phyloP scores from a whole-genome alignment of 2,888 invertebrate species.

The Cerastis leucographa region DNA sequence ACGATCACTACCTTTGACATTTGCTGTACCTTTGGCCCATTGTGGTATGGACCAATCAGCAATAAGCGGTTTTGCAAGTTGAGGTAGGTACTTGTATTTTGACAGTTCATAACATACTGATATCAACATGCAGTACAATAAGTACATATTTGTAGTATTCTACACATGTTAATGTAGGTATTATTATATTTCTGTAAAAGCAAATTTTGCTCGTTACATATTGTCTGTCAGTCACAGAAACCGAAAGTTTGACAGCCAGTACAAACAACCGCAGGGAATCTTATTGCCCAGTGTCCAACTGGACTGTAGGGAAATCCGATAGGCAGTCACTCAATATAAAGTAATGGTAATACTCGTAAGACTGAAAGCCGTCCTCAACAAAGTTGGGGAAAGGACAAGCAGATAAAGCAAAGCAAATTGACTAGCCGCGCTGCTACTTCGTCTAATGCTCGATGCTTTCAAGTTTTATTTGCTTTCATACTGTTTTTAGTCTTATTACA shows the following conservation, averaged over 20 bases:
- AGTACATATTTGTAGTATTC: not conserved
- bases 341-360: not conserved
- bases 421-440: not conserved
- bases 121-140: constrained; percentile 8
- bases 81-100: constrained; percentile 40
- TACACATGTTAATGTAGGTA: not conserved
- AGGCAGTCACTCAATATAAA: not conserved
- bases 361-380: not conserved
- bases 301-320: too few relatives aligned
- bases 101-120: constrained; percentile 20
- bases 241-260: not conserved
- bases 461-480: not conserved
- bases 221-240: not conserved
- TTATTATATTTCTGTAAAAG: not conserved
- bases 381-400: not conserved
- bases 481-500: constrained; percentile 8
- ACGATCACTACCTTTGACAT: constrained; percentile 47
- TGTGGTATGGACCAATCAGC: constrained; percentile 53
- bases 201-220: not conserved
- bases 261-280: not conserved
- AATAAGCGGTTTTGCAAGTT: constrained; percentile 48
- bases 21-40: constrained; percentile 45
- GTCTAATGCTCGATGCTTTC: not conserved
- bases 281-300: not conserved
- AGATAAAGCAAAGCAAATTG: not conserved